These are phyloP conservation scores for Hesperia comma DNA, from an alignment of 2,888 invertebrate genomes.

Conservation along the genomic window DNA sequence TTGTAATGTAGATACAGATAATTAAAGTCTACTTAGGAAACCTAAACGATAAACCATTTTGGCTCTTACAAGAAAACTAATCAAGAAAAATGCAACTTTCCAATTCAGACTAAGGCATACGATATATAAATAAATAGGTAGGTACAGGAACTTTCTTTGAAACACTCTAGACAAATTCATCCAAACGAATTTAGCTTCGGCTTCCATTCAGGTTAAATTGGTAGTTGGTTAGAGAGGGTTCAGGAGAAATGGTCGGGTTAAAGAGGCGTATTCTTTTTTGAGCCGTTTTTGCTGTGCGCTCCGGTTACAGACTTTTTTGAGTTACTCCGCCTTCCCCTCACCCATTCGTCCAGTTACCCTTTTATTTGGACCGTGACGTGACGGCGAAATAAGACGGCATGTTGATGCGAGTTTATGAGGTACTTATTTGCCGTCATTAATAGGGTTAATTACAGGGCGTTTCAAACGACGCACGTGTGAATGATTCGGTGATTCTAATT, in stretches of 20 bases:
- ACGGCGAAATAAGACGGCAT: conserved; percentile 38
- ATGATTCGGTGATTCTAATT: not conserved
- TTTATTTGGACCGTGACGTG: conserved; percentile 41
- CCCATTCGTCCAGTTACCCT: conserved; percentile 38
- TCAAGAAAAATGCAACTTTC: not conserved
- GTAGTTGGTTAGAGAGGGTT: conserved; percentile 35
- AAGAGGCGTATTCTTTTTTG: conserved; percentile 38
- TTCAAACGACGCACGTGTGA: conserved; percentile 1
- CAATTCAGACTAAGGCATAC: not conserved
- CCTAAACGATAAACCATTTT: too few species aligned
- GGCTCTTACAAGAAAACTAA: not conserved
- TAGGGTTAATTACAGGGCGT: conserved; percentile 36
- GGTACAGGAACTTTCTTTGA: conserved; percentile 3
- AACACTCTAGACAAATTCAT: conserved; percentile 24
- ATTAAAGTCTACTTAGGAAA: too few species aligned
- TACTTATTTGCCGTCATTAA: conserved; percentile 42
- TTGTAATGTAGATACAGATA: too few species aligned
- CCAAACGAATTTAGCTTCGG: conserved; percentile 22
- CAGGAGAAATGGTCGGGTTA: conserved; percentile 41
- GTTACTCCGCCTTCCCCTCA: conserved; percentile 16
- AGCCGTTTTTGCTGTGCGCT: conserved; percentile 31
- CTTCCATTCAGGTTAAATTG: conserved; percentile 33
- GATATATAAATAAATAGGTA: not conserved
- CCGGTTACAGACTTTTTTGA: conserved; percentile 25
- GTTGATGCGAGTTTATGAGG: conserved; percentile 39